These are phyloP conservation scores for Genyomyrus donnyi DNA, from an alignment of 2,113 vertebrate species.

Conservation along the genomic window DNA sequence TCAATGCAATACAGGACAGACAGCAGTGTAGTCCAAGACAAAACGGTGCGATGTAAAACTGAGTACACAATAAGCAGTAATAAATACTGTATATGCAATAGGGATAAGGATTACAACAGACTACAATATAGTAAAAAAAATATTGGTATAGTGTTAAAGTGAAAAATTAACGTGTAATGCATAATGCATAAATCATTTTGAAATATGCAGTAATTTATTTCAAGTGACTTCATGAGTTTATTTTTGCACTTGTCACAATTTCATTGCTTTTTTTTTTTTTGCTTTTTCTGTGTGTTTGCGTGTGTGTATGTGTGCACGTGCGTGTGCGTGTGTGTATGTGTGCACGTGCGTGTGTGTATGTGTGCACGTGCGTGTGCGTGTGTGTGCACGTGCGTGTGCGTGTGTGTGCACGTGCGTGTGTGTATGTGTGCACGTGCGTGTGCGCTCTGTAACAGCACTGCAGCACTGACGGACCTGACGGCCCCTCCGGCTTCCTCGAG, in stretches of 20 bases:
- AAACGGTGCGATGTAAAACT: neutral
- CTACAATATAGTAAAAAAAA: neutral
- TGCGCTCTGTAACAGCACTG: constrained; percentile 66
- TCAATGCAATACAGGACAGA: neutral
- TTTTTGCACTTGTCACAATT: neutral
- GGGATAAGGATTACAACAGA: neutral
- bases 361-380: neutral
- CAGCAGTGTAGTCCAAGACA: neutral
- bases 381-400: neutral
- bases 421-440: neutral
- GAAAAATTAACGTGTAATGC: neutral
- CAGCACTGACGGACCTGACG: constrained; percentile 83
- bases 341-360: neutral
- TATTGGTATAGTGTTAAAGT: neutral
- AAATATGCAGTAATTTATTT: neutral
- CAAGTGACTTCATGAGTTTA: neutral
- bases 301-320: neutral
- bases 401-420: neutral
- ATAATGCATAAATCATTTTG: neutral
- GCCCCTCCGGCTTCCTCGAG: constrained; percentile 86
- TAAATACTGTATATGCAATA: neutral
- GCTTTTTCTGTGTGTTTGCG: neutral
- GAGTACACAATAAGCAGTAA: neutral
- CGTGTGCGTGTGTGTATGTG: too few relatives aligned
- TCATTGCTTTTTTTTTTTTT: neutral